Evolutionary conservation across 2,888 invertebrate species (phyloP), one percentile per base, ranked within the genome.

Genomic region (Aspidiotus rigidus): DNA sequence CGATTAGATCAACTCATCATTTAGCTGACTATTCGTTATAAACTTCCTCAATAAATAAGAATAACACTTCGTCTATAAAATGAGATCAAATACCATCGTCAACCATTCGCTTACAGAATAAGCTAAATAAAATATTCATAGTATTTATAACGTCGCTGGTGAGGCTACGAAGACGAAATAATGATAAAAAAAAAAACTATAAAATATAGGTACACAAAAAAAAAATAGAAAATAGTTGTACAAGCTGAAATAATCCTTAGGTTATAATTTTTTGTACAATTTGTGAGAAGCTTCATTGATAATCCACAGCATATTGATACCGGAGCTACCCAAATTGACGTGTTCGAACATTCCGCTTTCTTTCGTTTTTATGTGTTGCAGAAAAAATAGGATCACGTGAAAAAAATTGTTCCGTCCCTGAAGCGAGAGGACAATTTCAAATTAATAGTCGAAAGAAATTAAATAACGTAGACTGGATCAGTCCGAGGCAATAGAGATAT

Each of bases 321-420:
- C 90, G 64, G 88, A 86, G 77, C 84, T 82, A 60, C 89, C 90
- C 62, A 90, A 79, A 78, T 90, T 86, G 61, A 88, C 86, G 75
- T 86, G 83, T 76, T 89, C 90, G 56, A 91, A 79, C 82, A 88
- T 85, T 16, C 88, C 88, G 73, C 86, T 83, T 74, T 88, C 85
- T 74, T 86, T 84, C 72, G 81, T 83, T 74, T 87, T 88, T 72
- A 91, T 86, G 75, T 85, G 84, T 76, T 88, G 85, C 55, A 93
- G 77, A 77, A 94, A 89, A 75, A 93, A 83, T 74, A 94, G 82
- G 72, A 94, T 82, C 64, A 90, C 86, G 78, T 93, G 90, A 77
- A 93, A 89, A 75, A 94, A 80, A 80, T 93, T 94, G 80, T 92
- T 91, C 75, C 93, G 85, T 64, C 93, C 93, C 85, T 86, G 77